phyloP scores from a whole-genome alignment of 2,113 vertebrate species.

The Microtus montanus region DNA sequence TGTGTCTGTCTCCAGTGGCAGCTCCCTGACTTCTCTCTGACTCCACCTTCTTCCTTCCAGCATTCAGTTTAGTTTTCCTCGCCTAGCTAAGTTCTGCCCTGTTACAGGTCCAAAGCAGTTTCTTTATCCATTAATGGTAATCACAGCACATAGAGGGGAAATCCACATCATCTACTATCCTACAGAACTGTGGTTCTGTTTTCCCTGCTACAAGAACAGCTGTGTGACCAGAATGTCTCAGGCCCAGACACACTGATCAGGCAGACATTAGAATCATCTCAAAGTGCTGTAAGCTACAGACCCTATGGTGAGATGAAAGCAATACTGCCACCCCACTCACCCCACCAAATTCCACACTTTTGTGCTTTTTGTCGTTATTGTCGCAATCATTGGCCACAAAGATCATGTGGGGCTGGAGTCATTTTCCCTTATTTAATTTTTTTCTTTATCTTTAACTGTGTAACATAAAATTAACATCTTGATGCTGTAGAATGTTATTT shows the following conservation, averaged over 20 bases:
- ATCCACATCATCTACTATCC: neutral
- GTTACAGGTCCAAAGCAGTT: too few species aligned
- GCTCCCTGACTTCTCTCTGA: too few species aligned
- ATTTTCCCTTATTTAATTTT: neutral
- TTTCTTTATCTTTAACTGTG: neutral
- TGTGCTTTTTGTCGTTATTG: neutral
- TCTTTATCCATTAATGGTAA: too few species aligned
- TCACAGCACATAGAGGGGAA: too few species aligned
- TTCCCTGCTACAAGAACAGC: neutral
- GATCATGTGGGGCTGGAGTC: neutral
- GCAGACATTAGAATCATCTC: neutral
- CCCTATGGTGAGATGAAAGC: neutral
- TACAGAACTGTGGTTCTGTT: neutral
- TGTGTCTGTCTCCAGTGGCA: too few species aligned
- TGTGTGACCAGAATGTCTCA: neutral
- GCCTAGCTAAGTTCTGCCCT: too few species aligned
- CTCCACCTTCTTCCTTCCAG: too few species aligned
- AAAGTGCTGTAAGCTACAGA: neutral
- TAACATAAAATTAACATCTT: neutral
- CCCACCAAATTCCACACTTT: neutral
- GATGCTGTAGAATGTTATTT: too few species aligned
- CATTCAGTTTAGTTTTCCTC: too few species aligned
- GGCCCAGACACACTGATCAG: neutral
- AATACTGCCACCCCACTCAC: accelerated
- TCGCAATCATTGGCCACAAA: neutral